phyloP scores from a whole-genome alignment of 1,140 invertebrate species.

The Drosophila pseudoananassae region DNA sequence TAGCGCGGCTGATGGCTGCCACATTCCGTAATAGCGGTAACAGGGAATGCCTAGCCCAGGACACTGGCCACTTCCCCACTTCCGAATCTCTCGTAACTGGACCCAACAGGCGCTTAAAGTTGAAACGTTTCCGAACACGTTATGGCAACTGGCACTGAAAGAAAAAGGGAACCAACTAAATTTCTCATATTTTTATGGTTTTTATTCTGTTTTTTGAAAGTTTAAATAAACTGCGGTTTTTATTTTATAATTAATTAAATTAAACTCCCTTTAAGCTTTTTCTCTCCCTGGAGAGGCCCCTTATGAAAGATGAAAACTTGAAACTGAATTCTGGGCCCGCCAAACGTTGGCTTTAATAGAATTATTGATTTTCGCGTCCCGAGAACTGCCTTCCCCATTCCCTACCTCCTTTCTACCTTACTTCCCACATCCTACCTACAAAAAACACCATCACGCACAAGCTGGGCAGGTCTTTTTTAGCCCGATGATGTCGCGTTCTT shows the following conservation, averaged over 20 bases:
- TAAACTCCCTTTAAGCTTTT: neutral
- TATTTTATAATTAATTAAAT: no score
- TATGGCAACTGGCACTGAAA: slow-evolving; percentile 13
- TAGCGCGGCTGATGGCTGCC: slow-evolving; percentile 68
- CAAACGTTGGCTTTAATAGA: slow-evolving; percentile 69
- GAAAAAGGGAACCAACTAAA: neutral
- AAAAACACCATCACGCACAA: slow-evolving; percentile 11
- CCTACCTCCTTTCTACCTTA: slow-evolving; percentile 16
- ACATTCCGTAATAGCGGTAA: slow-evolving; percentile 78
- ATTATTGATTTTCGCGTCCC: slow-evolving; percentile 71
- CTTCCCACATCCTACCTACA: neutral
- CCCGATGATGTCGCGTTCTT: slow-evolving; percentile 32
- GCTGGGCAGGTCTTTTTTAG: slow-evolving; percentile 36
- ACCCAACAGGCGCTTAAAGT: slow-evolving; percentile 39
- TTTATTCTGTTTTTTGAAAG: no score
- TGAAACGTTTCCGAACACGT: slow-evolving; percentile 54
- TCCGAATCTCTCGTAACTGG: neutral
- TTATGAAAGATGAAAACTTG: slow-evolving; percentile 19
- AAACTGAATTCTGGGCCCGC: slow-evolving; percentile 11
- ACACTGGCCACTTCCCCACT: slow-evolving; percentile 21
- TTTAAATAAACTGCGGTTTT: no score
- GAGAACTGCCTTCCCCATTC: slow-evolving; percentile 1
- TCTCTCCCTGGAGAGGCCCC: neutral
- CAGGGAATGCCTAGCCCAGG: slow-evolving; percentile 38
- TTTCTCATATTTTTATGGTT: no score